phyloP scores from a whole-genome alignment of 2,113 vertebrate genomes.

The Notarius quadriscutis region DNA sequence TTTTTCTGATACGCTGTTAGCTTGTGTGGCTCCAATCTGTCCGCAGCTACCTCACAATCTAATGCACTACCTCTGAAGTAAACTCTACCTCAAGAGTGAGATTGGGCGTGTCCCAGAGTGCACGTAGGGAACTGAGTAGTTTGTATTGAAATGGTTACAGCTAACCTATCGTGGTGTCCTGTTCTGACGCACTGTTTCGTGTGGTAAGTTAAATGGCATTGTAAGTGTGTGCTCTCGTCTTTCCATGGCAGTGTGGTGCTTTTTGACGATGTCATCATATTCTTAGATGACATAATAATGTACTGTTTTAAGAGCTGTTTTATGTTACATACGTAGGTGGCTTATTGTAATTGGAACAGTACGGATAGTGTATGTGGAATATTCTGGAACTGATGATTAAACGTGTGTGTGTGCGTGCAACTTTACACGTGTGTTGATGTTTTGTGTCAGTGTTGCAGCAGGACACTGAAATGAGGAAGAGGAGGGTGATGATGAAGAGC shows the following conservation, averaged over 20 bases:
- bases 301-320: neutral
- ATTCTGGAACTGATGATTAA: neutral
- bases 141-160: neutral
- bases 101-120: neutral
- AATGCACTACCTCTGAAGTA: no score
- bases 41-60: no score
- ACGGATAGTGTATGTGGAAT: neutral
- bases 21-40: no score
- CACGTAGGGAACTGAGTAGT: neutral
- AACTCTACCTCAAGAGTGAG: no score
- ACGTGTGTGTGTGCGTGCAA: neutral
- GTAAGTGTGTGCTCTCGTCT: neutral
- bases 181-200: neutral
- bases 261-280: neutral
- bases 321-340: no score
- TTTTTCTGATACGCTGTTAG: no score
- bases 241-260: neutral
- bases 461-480: constrained; percentile 59
- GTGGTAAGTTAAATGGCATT: neutral
- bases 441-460: neutral
- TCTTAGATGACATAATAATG: neutral
- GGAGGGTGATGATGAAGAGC: constrained; percentile 55
- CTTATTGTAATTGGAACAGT: no score
- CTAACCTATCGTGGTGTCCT: neutral
- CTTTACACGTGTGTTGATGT: neutral